Evolutionary conservation across 2,797 vertebrate species (phyloP), one percentile per base, ranked within the genome.

Genomic region (Ctenopoma kingsleyae): DNA sequence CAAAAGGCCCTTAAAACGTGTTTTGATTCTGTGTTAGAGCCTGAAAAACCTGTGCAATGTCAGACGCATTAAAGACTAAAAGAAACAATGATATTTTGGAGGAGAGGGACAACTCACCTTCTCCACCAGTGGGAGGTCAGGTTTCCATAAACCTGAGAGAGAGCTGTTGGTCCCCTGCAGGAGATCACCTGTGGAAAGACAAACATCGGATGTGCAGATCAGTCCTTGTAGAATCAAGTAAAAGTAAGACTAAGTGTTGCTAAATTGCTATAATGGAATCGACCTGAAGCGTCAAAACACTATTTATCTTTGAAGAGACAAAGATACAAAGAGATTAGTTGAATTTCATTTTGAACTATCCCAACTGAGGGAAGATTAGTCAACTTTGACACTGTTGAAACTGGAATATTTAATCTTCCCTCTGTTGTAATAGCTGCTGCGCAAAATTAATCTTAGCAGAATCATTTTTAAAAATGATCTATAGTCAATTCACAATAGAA

Each of bases 101-200:
- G 23, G 61, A 38, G 2, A 10, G 23, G 1, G 12, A 8, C 1
- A 16, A 54, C 88, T 83, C 76, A 92, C 91, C 87, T 89, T 91
- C 85, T 89, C 84, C 87, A 78, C 87, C 82, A 90, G 74, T 35
- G 75, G 83, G 83, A 91, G 84, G 80, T 92, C 91, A 92, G 86
- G 84, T 89, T 93, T 90, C 90, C 91, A 91, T 92, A 89, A 90
- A 91, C 76, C 78, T 86, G 13, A 36, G 70, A 71, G 78, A 82
- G 74, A 67, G 74, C 75, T 74, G 74, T 65, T 52, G 30, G 83
- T 89, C 82, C 79, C 87, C 90, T 86, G 84, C 80, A 85, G 89
- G 87, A 89, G 86, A 81, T 89, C 88, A 87, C 88, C 87, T 92
- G 73, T 11, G 23, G 47, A 79, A 52, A 83, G 36, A 58, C 52